Evolutionary conservation across 2,888 invertebrate species (phyloP).

Genomic region (Sarcophaga rosellei): DNA sequence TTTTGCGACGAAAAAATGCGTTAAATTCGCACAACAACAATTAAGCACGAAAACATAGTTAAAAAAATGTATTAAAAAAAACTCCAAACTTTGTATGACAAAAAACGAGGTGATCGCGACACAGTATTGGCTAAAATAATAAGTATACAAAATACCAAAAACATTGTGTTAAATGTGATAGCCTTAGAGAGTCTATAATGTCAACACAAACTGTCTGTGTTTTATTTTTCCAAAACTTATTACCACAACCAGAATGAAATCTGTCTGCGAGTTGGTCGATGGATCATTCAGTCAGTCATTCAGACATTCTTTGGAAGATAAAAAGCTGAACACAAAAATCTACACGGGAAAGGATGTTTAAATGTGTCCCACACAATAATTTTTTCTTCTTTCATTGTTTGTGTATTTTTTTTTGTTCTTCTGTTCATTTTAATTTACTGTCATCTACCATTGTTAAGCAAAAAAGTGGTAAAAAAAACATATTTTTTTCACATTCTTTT

Average conservation of each 20-base stretch:
- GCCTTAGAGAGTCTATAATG: neutral
- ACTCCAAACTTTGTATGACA: neutral
- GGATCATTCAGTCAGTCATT: neutral
- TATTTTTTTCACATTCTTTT: neutral
- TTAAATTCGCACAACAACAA: constrained; percentile 78
- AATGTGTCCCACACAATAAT: constrained; percentile 60
- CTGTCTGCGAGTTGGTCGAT: constrained; percentile 34
- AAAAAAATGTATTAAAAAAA: constrained; percentile 24
- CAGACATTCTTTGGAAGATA: constrained; percentile 47
- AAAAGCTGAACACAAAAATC: constrained; percentile 36
- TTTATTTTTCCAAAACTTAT: neutral
- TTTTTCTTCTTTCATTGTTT: constrained; percentile 7
- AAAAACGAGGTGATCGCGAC: neutral
- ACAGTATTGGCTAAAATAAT: neutral
- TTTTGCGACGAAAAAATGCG: constrained; percentile 58
- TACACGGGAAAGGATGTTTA: constrained; percentile 54
- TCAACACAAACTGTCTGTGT: neutral
- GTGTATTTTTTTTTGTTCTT: neutral
- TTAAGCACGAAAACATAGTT: constrained; percentile 75
- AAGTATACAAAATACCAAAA: neutral
- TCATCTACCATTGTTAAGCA: neutral
- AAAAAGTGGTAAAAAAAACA: neutral
- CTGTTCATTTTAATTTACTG: neutral
- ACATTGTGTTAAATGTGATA: neutral
- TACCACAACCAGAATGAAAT: constrained; percentile 13